Conservation (phyloP, 2,113 vertebrate genomes). For the Syngnathus scovelli region DNA sequence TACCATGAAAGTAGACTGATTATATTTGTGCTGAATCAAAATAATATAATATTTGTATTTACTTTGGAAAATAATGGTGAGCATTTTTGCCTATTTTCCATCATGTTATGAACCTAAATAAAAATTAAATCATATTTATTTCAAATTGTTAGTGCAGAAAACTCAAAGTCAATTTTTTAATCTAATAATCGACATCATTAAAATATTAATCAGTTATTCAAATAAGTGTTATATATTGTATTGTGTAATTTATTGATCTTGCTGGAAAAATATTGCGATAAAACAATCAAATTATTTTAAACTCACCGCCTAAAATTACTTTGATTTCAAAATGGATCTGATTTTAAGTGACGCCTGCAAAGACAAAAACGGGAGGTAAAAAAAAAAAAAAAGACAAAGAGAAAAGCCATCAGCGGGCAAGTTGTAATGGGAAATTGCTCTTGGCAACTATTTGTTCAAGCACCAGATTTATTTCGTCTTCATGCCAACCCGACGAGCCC, state of each 20-base stretch:
- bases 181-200: too few species aligned
- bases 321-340: constrained; percentile 59
- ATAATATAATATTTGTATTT: too few species aligned
- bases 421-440: constrained; percentile 98
- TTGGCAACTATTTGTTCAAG: constrained; percentile 99
- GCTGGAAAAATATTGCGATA: background rate
- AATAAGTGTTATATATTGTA: too few species aligned
- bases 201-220: too few species aligned
- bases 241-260: background rate
- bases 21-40: too few species aligned
- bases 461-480: constrained; percentile 77
- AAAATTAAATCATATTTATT: too few species aligned
- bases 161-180: too few species aligned
- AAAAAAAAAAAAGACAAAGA: constrained; percentile 47
- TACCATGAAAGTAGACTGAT: too few species aligned
- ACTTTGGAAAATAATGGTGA: too few species aligned
- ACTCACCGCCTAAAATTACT: constrained; percentile 30
- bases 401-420: constrained; percentile 80
- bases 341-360: constrained; percentile 75
- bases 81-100: too few species aligned
- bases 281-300: background rate
- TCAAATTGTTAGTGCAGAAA: too few species aligned
- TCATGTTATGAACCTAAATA: too few species aligned
- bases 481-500: constrained; percentile 86
- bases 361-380: background rate